Evolutionary conservation across 2,113 vertebrate species (phyloP).

Genomic region (Gulo gulo): DNA sequence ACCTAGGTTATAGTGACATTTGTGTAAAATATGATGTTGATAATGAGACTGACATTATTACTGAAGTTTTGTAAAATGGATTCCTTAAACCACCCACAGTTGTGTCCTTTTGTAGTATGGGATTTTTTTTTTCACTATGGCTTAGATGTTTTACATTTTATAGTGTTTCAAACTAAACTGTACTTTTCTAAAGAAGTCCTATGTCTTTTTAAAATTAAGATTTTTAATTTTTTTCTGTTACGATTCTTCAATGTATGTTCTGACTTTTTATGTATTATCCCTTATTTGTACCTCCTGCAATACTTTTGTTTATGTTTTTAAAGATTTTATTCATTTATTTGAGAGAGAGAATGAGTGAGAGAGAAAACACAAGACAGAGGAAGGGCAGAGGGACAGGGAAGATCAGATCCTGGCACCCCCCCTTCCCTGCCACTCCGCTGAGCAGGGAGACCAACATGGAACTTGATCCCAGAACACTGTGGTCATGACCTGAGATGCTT

Average conservation of each 20-base stretch:
- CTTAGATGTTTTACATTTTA: neutral
- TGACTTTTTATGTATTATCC: neutral
- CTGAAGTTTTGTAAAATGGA: neutral
- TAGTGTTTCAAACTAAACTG: neutral
- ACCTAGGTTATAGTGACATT: neutral
- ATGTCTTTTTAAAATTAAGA: neutral
- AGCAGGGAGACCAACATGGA: neutral
- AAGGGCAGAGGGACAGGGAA: neutral
- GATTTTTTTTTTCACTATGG: too few species aligned
- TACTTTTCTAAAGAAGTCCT: neutral
- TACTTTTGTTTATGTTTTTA: neutral
- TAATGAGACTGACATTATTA: neutral
- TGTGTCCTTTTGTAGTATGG: neutral
- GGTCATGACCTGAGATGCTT: neutral
- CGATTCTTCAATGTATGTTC: neutral
- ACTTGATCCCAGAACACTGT: neutral
- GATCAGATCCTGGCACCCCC: neutral
- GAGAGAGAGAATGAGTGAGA: too few species aligned
- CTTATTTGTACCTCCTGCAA: neutral
- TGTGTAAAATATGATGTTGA: neutral
- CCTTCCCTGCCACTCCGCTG: neutral
- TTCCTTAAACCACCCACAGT: neutral
- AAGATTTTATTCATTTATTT: neutral
- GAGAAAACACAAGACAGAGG: too few species aligned
- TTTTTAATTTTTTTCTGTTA: neutral